A percentile compares a stretch with the other conserved stretches of the same genome.
These are phyloP conservation scores for Dermolepida albohirtum DNA, from an alignment of 2,888 invertebrate species.

Conservation along the genomic window DNA sequence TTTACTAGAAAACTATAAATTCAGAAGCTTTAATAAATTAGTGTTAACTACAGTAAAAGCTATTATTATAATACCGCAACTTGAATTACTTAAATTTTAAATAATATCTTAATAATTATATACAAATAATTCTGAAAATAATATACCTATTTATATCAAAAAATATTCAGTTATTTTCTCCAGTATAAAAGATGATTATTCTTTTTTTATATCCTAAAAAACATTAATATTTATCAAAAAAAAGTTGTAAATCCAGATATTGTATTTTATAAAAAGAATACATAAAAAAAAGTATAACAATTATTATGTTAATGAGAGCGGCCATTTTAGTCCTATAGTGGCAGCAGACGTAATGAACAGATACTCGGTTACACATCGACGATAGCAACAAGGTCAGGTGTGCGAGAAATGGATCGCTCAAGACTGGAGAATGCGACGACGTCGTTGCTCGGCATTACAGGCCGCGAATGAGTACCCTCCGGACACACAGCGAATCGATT, in stretches of 20 bases:
- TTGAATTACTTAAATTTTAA: too few species aligned
- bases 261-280: conserved; percentile 15
- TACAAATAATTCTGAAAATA: too few species aligned
- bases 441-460: conserved; percentile 22
- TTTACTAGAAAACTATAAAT: too few species aligned
- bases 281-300: conserved; percentile 13
- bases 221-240: not conserved
- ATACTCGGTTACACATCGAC: conserved; percentile 33
- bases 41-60: too few species aligned
- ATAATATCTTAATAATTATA: too few species aligned
- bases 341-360: conserved; percentile 33
- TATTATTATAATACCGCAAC: too few species aligned
- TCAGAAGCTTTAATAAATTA: too few species aligned
- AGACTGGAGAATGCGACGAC: conserved; percentile 21
- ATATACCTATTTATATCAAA: too few species aligned
- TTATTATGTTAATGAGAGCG: conserved; percentile 31
- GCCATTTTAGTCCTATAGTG: conserved; percentile 39
- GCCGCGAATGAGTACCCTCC: conserved; percentile 52
- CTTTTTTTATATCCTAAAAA: not conserved
- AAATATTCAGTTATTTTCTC: too few species aligned
- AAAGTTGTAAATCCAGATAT: conserved; percentile 9
- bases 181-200: too few species aligned
- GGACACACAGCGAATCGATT: conserved; percentile 50
- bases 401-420: conserved; percentile 42
- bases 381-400: conserved; percentile 55